These are phyloP conservation scores for Turdus rufiventris DNA, from an alignment of 2,113 vertebrate genomes.

Conservation along the genomic window DNA sequence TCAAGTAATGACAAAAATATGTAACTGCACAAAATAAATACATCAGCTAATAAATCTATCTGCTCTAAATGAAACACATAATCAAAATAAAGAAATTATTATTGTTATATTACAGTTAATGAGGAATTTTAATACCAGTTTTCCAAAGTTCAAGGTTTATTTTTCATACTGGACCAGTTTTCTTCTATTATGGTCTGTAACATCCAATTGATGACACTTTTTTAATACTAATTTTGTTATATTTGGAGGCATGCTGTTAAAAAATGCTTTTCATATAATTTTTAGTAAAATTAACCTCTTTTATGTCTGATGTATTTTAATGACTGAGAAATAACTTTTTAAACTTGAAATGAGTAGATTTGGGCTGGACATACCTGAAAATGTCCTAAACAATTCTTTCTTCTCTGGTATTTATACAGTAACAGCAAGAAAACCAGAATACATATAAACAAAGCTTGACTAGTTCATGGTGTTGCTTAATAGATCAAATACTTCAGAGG, in stretches of 20 bases:
- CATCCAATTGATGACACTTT: background rate
- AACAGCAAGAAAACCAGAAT: background rate
- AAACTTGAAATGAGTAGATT: background rate
- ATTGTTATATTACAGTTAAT: background rate
- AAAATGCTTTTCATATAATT: background rate
- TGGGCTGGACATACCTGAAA: background rate
- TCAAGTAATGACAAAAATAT: background rate
- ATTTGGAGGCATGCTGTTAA: background rate
- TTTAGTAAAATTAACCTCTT: background rate
- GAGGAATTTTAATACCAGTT: background rate
- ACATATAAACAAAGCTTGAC: background rate
- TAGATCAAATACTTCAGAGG: background rate
- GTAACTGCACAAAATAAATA: background rate
- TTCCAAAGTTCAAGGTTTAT: background rate
- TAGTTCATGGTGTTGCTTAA: background rate
- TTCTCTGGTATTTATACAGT: background rate
- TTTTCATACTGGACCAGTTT: background rate
- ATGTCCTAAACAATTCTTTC: background rate
- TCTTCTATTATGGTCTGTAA: background rate
- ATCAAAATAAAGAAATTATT: background rate
- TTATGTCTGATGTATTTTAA: background rate
- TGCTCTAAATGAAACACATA: background rate
- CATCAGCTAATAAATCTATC: background rate
- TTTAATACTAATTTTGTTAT: background rate
- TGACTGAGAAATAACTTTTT: background rate